Base-by-base conservation (phyloP, 2,113 vertebrate species). In the Hucho hucho region DNA sequence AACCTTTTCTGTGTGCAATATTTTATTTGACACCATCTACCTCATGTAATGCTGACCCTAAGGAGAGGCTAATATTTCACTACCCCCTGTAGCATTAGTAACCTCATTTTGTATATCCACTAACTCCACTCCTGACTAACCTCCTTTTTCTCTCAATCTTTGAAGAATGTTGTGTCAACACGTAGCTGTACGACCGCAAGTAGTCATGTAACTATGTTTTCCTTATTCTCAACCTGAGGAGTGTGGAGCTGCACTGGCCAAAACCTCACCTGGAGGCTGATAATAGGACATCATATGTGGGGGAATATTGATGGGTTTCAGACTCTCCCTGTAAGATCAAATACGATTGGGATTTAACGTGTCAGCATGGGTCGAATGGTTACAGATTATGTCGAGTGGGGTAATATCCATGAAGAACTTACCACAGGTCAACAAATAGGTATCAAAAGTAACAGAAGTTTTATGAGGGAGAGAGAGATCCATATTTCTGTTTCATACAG, bases 11-110 rank as follows among this genome's bases (percentile, higher is more conserved):
- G 72, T 84, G 84, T 76, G 11, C 20, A 84, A 70, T 63, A n/a
- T 85, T 81, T 87, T 86, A 82, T 84, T 83, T 84, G 69, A 75
- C 82, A 70, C 9, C 73, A 69, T 66, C 11, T 59, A 70, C 75
- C 46, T 83, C 79, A 46, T 84, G 85, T 81, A 79, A 76, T 0
- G 20, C 75, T 72, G 63, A 76, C 77, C 70, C 65, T 58, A 6
- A 59, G 80, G 78, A 25, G 6, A 47, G 69, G 32, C 71, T 70
- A 16, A 72, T 75, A 77, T 78, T 85, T 89, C 77, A 88, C 28
- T 22, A 25, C 69, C 56, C 59, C 32, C 46, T n/a, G 53, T 67
- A 53, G 67, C 29, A 20, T 37, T 65, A 65, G 25, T 64, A 74
- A 77, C 70, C 63, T 28, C 26, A 47, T 73, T 70, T 70, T 79